Conservation (phyloP, 2,113 vertebrate species). For the Pagrus major region DNA sequence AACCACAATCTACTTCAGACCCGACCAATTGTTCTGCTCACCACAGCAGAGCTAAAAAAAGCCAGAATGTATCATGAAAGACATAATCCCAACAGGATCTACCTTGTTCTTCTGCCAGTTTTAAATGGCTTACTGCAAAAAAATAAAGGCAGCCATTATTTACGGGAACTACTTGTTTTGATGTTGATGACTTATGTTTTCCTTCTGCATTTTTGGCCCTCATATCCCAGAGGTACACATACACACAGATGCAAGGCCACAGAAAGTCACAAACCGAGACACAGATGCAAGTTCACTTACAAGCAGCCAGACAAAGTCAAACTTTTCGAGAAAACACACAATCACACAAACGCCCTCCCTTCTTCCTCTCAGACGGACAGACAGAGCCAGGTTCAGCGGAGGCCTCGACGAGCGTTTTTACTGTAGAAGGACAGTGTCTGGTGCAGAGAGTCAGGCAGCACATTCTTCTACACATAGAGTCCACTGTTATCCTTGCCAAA, state of each 20-base stretch:
- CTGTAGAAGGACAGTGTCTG: constrained; percentile 59
- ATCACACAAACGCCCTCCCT: constrained; percentile 3
- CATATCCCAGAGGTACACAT: constrained; percentile 33
- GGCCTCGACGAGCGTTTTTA: constrained; percentile 41
- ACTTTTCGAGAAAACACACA: constrained; percentile 23
- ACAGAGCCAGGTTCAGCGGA: constrained; percentile 42
- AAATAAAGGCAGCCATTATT: constrained; percentile 75
- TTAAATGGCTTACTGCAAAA: constrained; percentile 80
- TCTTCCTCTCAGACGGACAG: constrained; percentile 36
- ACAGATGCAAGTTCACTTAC: constrained; percentile 19
- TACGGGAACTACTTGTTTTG: constrained; percentile 70
- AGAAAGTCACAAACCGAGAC: constrained; percentile 29
- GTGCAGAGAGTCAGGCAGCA: constrained; percentile 53
- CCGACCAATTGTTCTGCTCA: constrained; percentile 60
- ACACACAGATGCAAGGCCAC: constrained; percentile 13
- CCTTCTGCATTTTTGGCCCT: constrained; percentile 60
- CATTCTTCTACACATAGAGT: constrained; percentile 67
- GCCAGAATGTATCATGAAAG: constrained; percentile 67
- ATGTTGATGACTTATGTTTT: constrained; percentile 75
- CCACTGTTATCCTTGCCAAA: constrained; percentile 62
- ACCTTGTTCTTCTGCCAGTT: constrained; percentile 80
- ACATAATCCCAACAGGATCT: constrained; percentile 70
- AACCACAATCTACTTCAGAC: constrained; percentile 69
- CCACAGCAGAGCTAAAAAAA: constrained; percentile 63
- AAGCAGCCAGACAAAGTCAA: constrained; percentile 19